Conservation (phyloP, 2,113 vertebrate genomes). For the Pterocles burchelli region DNA sequence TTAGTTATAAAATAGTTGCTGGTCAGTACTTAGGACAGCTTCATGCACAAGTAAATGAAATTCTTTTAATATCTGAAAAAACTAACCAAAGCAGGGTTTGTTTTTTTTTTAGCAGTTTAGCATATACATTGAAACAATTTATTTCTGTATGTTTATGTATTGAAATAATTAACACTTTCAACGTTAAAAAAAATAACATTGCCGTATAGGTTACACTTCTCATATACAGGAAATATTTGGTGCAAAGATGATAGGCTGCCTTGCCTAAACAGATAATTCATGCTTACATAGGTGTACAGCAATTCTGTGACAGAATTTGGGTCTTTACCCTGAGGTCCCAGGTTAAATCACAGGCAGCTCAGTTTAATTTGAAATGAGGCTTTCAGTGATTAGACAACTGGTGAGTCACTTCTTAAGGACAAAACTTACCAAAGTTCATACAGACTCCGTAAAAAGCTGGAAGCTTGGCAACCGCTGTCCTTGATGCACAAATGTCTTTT, state of each 20-base stretch:
- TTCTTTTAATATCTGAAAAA: background rate
- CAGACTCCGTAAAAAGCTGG: background rate
- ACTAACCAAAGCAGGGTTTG: accelerated
- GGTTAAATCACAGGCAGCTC: background rate
- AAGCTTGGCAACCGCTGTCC: background rate
- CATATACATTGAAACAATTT: background rate
- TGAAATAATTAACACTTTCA: background rate
- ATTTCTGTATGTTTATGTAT: background rate
- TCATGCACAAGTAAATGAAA: background rate
- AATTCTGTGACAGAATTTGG: background rate
- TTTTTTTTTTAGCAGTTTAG: background rate
- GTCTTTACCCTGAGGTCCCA: background rate
- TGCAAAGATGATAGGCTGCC: background rate
- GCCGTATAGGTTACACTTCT: background rate
- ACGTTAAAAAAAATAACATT: background rate
- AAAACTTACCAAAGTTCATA: background rate
- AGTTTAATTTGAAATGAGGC: background rate
- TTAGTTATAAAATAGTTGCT: background rate
- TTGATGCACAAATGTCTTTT: background rate
- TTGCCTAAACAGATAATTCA: background rate
- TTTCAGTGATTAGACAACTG: background rate
- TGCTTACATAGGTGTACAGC: background rate
- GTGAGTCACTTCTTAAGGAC: background rate
- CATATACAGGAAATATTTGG: background rate
- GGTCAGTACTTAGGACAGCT: background rate